These are phyloP conservation scores for Antheraea assamensis DNA, from an alignment of 2,888 invertebrate genomes.

Conservation along the genomic window DNA sequence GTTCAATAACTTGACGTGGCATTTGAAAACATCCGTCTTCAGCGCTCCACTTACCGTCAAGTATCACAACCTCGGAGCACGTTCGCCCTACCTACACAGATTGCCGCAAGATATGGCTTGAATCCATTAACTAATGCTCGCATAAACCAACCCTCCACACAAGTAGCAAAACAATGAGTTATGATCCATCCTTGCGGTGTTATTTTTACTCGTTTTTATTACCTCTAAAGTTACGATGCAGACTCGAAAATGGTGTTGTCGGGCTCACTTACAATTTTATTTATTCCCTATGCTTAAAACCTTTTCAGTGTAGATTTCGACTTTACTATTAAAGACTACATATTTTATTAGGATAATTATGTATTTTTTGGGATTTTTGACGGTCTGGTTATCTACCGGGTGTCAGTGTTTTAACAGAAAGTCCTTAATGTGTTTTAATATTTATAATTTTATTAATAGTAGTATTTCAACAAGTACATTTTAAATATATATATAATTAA, in stretches of 20 bases:
- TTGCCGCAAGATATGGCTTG: conserved; percentile 57
- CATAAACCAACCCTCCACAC: conserved; percentile 57
- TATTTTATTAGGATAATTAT: conserved; percentile 40
- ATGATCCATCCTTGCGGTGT: conserved; percentile 65
- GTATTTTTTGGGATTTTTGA: not conserved
- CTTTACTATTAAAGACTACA: conserved; percentile 34
- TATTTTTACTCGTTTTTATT: conserved; percentile 72
- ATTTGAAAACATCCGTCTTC: conserved; percentile 15
- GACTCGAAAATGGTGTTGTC: conserved; percentile 37
- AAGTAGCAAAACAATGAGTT: conserved; percentile 74
- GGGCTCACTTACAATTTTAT: not conserved
- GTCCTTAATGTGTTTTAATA: no score
- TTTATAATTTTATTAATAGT: no score
- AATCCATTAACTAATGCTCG: conserved; percentile 75
- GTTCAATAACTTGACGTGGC: conserved; percentile 17
- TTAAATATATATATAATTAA: no score
- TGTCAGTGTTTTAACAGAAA: no score
- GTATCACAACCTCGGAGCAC: conserved; percentile 32
- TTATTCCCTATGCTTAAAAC: conserved; percentile 38
- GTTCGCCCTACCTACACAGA: conserved; percentile 45
- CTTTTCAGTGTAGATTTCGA: conserved; percentile 45
- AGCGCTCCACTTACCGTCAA: conserved; percentile 15
- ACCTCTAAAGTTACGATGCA: conserved; percentile 54
- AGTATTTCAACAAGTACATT: no score
- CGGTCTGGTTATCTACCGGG: no score